Evolutionary conservation across 2,888 invertebrate genomes (phyloP).

Genomic region (Oegoconia quadripuncta): DNA sequence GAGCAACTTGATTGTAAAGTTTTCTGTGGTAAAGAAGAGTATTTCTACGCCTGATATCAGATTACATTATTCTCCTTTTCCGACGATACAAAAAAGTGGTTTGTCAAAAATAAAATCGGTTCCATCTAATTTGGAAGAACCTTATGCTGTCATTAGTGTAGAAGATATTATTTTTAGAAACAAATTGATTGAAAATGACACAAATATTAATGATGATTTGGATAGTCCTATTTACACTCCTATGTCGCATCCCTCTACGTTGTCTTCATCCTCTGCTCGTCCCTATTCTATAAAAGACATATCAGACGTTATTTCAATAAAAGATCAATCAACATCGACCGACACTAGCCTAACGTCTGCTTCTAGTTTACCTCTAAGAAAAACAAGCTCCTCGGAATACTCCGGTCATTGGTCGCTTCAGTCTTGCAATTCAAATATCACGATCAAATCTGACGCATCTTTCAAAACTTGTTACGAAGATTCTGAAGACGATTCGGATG

Average conservation of each 20-base stretch:
- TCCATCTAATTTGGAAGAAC: constrained; percentile 59
- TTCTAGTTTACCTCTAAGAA: constrained; percentile 59
- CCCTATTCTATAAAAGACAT: constrained; percentile 70
- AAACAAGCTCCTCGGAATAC: constrained; percentile 70
- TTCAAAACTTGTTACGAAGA: constrained; percentile 65
- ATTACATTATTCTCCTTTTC: constrained; percentile 50
- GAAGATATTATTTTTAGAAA: constrained; percentile 48
- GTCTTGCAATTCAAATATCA: constrained; percentile 64
- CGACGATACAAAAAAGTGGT: constrained; percentile 38
- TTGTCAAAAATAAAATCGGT: constrained; percentile 60
- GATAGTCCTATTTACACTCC: constrained; percentile 41
- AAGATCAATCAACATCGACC: constrained; percentile 50
- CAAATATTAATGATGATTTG: constrained; percentile 15
- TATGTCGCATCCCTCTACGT: constrained; percentile 54
- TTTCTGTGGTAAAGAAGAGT: constrained; percentile 67
- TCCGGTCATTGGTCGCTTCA: constrained; percentile 68
- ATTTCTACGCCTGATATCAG: constrained; percentile 71
- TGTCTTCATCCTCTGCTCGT: constrained; percentile 49
- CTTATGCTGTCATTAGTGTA: constrained; percentile 55
- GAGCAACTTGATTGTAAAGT: constrained; percentile 55
- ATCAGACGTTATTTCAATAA: constrained; percentile 61
- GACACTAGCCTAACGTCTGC: constrained; percentile 54
- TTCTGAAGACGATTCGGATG: constrained; percentile 61
- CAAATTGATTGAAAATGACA: constrained; percentile 24
- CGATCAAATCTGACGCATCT: constrained; percentile 61